Base-by-base conservation (phyloP, 1,140 invertebrate genomes). In the Brevipalpus yothersi region DNA sequence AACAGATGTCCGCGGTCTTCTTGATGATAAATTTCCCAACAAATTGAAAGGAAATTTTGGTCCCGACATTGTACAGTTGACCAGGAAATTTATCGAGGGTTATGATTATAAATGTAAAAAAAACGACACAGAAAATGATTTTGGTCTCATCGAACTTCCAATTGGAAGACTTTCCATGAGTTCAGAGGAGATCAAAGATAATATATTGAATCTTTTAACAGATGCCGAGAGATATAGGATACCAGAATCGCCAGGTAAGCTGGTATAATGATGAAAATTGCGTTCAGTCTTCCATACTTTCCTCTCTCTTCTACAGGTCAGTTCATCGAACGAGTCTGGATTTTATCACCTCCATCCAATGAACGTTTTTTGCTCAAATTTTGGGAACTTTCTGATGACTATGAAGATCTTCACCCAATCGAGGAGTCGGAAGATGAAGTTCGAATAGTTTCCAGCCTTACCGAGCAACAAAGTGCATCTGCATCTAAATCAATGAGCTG, bases 91-190 rank as follows among this genome's bases (percentile, higher is more conserved):
- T 63, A 68, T 77, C 3, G 70, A 76, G 60, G 83, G 83, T 15
- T 72, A 86, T 15, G 77, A 76, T 61, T 86, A 82, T 67, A 72
- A 68, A 47, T 78, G 77, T 0, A 59, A 67, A 8, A 79, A 77
- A 63, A 80, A 84, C 69, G 76, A 79, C 57, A 64, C 73, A 61
- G 78, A 82, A 66, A 73, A 77, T 63, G 78, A 81, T 68, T 86
- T 79, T 72, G 84, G 80, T 3, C 68, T 69, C 41, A 75, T 83
- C 47, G 72, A 79, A 58, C 70, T 80, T 12, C 68, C 74, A 19
- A 72, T 86, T 66, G 84, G 84, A 64, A 65, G 83, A 80, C 67
- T 86, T 39, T 69, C 80, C 64, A 86, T 86, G 83, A 76, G 80
- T 10, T 64, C 65, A 1, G 71, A 78, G 61, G 72, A 81, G 45